A percentile compares a stretch with the other conserved stretches of the same genome.
Evolutionary conservation across 2,113 vertebrate species (phyloP).

Genomic region (Hypanus sabinus): DNA sequence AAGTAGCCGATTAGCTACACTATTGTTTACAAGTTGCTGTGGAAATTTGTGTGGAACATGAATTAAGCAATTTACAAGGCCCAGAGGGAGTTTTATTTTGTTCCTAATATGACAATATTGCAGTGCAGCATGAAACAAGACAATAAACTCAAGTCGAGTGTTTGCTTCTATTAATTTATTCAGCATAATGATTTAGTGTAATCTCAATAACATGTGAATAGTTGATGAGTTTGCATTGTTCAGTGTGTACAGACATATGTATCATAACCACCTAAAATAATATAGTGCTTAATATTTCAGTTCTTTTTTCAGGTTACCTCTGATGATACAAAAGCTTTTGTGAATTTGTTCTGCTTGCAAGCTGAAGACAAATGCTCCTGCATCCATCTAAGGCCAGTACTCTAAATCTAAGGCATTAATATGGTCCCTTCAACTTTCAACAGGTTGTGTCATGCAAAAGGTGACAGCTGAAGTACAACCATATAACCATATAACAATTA

Average conservation of each 20-base stretch:
- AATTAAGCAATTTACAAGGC: not conserved
- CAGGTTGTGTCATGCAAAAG: not conserved
- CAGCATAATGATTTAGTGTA: not conserved
- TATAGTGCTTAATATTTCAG: not conserved
- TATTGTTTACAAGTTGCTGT: not conserved
- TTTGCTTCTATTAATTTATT: not conserved
- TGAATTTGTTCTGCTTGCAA: not conserved
- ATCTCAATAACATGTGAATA: not conserved
- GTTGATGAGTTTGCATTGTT: not conserved
- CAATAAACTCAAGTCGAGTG: not conserved
- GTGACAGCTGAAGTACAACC: not conserved
- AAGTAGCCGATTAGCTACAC: not conserved
- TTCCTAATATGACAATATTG: not conserved
- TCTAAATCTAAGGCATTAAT: not conserved
- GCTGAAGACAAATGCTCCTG: not conserved
- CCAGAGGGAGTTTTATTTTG: not conserved
- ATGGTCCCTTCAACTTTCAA: not conserved
- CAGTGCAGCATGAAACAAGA: not conserved
- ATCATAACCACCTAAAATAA: not conserved
- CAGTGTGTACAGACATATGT: not conserved
- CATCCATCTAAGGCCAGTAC: not conserved
- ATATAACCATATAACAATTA: too few species aligned
- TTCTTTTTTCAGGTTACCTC: not conserved
- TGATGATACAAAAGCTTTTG: not conserved
- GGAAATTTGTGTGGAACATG: not conserved